Conservation (phyloP, 2,113 vertebrate genomes). For the Phycodurus eques region DNA sequence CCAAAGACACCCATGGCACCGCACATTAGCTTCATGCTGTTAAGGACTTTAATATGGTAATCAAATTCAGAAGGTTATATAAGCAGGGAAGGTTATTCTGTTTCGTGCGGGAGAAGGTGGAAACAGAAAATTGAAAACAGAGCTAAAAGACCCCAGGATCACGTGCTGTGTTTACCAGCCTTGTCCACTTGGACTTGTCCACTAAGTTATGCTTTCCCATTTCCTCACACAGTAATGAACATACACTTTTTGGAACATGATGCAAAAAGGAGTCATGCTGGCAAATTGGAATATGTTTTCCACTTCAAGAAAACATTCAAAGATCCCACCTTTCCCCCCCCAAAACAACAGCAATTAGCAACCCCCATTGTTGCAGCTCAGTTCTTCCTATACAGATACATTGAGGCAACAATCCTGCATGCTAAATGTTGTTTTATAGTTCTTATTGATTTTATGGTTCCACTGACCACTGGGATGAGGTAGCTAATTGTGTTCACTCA, state of each 20-base stretch:
- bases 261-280: slow-evolving; percentile 41
- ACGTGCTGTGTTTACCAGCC: slow-evolving; percentile 57
- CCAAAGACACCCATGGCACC: slow-evolving; percentile 71
- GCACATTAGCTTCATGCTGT: slow-evolving; percentile 74
- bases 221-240: slow-evolving; percentile 34
- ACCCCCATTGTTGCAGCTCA: too few relatives aligned
- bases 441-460: slow-evolving; percentile 61
- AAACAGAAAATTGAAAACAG: slow-evolving; percentile 64
- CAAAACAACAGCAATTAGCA: slow-evolving; percentile 14
- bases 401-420: slow-evolving; percentile 7
- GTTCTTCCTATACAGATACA: slow-evolving; percentile 13
- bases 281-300: slow-evolving; percentile 40
- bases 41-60: slow-evolving; percentile 72
- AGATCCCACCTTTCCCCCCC: not conserved
- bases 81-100: slow-evolving; percentile 68
- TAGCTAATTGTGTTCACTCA: slow-evolving; percentile 65
- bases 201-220: slow-evolving; percentile 44
- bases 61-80: slow-evolving; percentile 73
- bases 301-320: slow-evolving; percentile 21
- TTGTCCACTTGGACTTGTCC: slow-evolving; percentile 17
- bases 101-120: slow-evolving; percentile 62
- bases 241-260: slow-evolving; percentile 53
- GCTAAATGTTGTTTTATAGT: slow-evolving; percentile 50
- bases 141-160: slow-evolving; percentile 58
- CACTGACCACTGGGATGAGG: slow-evolving; percentile 66